Evolutionary conservation across 2,113 vertebrate species (phyloP), one percentile per base, ranked within the genome.

Genomic region (Numida meleagris): DNA sequence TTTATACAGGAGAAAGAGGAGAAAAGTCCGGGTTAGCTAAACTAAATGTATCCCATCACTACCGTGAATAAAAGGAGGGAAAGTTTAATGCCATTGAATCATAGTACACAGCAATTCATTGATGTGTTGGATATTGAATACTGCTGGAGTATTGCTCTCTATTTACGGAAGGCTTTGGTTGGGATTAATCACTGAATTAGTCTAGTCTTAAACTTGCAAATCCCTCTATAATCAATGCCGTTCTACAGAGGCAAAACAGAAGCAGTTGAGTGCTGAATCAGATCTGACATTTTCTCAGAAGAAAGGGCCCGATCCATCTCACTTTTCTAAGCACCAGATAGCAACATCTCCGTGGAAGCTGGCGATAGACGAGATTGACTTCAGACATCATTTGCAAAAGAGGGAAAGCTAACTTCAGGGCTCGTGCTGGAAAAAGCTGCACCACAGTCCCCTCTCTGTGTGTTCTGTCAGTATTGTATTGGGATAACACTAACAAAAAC

Each of bases 121-220:
- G 10, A 58, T 4, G 11, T 43, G 70, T 25, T 1, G 33, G 62
- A 31, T 21, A 48, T 12, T 46, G 86, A 86, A 43, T 11, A 42
- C 59, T 24, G 29, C 50, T 31, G 74, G 55, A 82, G 72, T 12
- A 11, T 36, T 74, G 45, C 68, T 93, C 67, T 57, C 19, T 78
- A 4, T 90, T 83, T 88, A 51, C 38, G 2, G 53, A 90, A 93
- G 92, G 65, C 68, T 93, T 93, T 81, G 61, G 20, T 33, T 78
- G 68, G 76, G 85, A 82, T 95, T 92, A 87, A 91, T 93, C 82
- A 80, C 63, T 86, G 86, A 91, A 83, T 91, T 93, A 86, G 73
- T 82, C 66, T 45, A 82, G 70, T 73, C 88, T 94, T 88, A 90
- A 84, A 88, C 68, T 91, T 83, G 81, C 65, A 90, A 85, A 95